Evolutionary conservation across 1,140 invertebrate species (phyloP).

Genomic region (Drosophila bifasciata): DNA sequence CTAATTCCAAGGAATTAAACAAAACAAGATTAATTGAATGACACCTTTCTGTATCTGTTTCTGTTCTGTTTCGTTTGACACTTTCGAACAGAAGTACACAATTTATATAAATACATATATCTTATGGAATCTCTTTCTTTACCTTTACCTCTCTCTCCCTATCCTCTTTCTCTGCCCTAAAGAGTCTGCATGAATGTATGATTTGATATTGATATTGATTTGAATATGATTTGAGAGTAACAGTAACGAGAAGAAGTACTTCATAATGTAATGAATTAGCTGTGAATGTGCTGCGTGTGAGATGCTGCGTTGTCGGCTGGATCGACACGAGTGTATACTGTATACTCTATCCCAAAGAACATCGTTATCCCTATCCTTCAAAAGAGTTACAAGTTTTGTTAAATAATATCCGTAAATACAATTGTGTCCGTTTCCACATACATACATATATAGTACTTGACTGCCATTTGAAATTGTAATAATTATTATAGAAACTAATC

Average conservation of each 20-base stretch:
- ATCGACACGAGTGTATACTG: constrained; percentile 2
- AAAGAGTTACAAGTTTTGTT: no score
- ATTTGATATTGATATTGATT: constrained; percentile 36
- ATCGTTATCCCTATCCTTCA: neutral
- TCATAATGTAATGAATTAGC: constrained; percentile 18
- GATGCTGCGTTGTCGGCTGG: constrained; percentile 23
- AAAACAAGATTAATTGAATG: constrained; percentile 44
- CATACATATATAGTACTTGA: no score
- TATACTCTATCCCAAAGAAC: constrained; percentile 7
- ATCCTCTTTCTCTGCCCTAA: constrained; percentile 5
- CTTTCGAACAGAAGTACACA: neutral
- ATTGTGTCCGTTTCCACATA: no score
- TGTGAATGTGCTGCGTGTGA: constrained; percentile 10
- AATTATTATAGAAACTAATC: no score
- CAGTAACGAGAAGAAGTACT: constrained; percentile 1
- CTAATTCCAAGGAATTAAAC: neutral
- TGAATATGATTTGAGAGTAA: constrained; percentile 38
- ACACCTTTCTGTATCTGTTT: neutral
- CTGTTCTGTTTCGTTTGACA: constrained; percentile 5
- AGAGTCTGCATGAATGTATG: constrained; percentile 61
- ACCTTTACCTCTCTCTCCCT: constrained; percentile 6
- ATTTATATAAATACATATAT: constrained; percentile 14
- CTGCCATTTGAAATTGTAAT: no score
- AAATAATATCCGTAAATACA: no score
- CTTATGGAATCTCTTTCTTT: constrained; percentile 9